Evolutionary conservation across 1,140 invertebrate species (phyloP).

Genomic region (Cotesia glomerata): DNA sequence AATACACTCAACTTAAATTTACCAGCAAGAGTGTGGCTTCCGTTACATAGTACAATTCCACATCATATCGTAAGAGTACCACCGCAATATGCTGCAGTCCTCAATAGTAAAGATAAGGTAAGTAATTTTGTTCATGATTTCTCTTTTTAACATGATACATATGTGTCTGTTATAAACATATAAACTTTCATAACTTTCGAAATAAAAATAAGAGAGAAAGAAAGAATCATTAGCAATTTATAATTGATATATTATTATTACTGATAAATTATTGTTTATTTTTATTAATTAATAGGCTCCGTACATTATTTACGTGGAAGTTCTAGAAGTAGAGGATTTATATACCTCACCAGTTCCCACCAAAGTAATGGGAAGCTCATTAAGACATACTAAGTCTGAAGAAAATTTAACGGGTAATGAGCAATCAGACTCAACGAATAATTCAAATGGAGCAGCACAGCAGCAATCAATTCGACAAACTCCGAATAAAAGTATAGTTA

Average conservation of each 20-base stretch:
- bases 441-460: slow-evolving; percentile 44
- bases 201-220: background rate
- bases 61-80: slow-evolving; percentile 92
- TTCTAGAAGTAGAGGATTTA: slow-evolving; percentile 89
- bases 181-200: slow-evolving; percentile 13
- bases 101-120: slow-evolving; percentile 99
- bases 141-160: slow-evolving; percentile 6
- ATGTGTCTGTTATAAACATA: background rate
- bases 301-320: slow-evolving; percentile 97
- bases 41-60: slow-evolving; percentile 73
- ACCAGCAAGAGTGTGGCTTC: slow-evolving; percentile 96
- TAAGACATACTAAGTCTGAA: slow-evolving; percentile 92
- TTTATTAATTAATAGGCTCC: slow-evolving; percentile 75
- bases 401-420: slow-evolving; percentile 78
- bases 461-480: slow-evolving; percentile 51
- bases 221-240: background rate
- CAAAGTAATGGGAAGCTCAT: slow-evolving; percentile 78
- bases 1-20: slow-evolving; percentile 94
- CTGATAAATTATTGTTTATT: background rate
- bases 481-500: slow-evolving; percentile 48
- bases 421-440: slow-evolving; percentile 49
- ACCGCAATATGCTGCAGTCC: slow-evolving; percentile 92
- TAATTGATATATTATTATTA: background rate
- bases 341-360: slow-evolving; percentile 79
- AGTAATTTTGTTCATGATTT: slow-evolving; percentile 17